These are phyloP conservation scores for Drosophila subquinaria DNA, from an alignment of 2,888 invertebrate genomes.

Conservation along the genomic window DNA sequence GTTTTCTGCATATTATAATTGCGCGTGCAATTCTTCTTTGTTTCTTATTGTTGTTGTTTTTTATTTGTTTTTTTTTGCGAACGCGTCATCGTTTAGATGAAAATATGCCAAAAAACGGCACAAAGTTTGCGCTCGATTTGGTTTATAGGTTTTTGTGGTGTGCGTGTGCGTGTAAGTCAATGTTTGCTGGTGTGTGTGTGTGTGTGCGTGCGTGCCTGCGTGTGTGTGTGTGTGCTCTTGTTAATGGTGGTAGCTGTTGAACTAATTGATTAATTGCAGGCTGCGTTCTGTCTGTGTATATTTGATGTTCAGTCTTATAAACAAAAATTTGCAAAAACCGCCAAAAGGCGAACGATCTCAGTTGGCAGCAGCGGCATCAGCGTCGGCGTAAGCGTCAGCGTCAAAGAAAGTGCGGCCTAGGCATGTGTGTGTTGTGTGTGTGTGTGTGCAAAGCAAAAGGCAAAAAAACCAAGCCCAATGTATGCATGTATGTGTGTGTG, in stretches of 20 bases:
- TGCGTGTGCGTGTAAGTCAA: slow-evolving; percentile 21
- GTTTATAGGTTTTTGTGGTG: slow-evolving; percentile 21
- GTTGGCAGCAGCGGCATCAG: slow-evolving; percentile 24
- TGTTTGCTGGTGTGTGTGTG: slow-evolving; percentile 1
- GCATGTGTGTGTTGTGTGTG: background rate
- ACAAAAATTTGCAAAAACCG: slow-evolving; percentile 63
- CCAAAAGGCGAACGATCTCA: slow-evolving; percentile 62
- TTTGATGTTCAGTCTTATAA: slow-evolving; percentile 34
- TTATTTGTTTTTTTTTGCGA: slow-evolving; percentile 23
- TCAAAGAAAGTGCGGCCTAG: slow-evolving; percentile 68
- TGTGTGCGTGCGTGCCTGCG: slow-evolving; percentile 8
- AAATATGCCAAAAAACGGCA: slow-evolving; percentile 49
- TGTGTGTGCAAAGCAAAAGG: slow-evolving; percentile 48
- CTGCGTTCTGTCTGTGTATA: slow-evolving; percentile 26
- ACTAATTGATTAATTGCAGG: slow-evolving; percentile 51
- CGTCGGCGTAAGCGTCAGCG: slow-evolving; percentile 36
- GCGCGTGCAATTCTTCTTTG: slow-evolving; percentile 27
- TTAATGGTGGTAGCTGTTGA: slow-evolving; percentile 17
- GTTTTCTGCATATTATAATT: slow-evolving; percentile 24
- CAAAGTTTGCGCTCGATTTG: slow-evolving; percentile 49
- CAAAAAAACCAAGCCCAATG: slow-evolving; percentile 49
- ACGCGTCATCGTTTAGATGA: slow-evolving; percentile 52
- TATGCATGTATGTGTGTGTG: slow-evolving; percentile 24
- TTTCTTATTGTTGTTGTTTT: slow-evolving; percentile 17
- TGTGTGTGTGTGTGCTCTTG: slow-evolving; percentile 10